Evolutionary conservation across 2,888 invertebrate genomes (phyloP).

Genomic region (Drosophila barbarae): DNA sequence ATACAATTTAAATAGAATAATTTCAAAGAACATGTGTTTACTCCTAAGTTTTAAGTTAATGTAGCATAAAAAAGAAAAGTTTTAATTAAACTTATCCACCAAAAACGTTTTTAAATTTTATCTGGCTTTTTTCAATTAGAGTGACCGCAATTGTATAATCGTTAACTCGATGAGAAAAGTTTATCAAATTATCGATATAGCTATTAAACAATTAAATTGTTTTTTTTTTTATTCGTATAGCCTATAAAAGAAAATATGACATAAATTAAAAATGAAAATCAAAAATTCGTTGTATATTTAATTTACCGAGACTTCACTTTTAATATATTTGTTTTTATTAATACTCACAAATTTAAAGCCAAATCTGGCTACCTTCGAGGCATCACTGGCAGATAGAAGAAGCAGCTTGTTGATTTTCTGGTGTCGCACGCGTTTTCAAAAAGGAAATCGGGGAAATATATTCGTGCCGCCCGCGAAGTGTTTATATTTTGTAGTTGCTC

Average conservation of each 20-base stretch:
- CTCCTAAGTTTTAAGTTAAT: not conserved
- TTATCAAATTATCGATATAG: too few species aligned
- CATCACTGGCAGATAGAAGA: conserved; percentile 19
- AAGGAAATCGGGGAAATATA: conserved; percentile 43
- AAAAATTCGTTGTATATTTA: not conserved
- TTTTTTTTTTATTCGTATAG: not conserved
- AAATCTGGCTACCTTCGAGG: not conserved
- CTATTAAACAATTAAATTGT: not conserved
- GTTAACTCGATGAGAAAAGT: too few species aligned
- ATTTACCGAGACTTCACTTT: not conserved
- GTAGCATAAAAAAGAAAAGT: not conserved
- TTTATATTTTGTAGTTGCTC: conserved; percentile 42
- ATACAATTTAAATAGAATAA: conserved; percentile 4
- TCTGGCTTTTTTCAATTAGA: not conserved
- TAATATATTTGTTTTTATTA: not conserved
- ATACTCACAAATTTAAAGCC: not conserved
- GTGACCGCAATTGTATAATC: not conserved
- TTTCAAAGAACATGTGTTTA: not conserved
- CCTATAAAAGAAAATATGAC: not conserved
- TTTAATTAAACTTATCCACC: not conserved
- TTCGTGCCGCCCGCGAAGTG: conserved; percentile 18
- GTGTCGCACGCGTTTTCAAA: conserved; percentile 59
- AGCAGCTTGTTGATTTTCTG: conserved; percentile 49
- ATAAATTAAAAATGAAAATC: not conserved
- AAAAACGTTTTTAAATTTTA: not conserved